A percentile compares a stretch with the other conserved stretches of the same genome.
phyloP scores from a whole-genome alignment of 2,888 invertebrate species.

The Rhagonycha fulva region DNA sequence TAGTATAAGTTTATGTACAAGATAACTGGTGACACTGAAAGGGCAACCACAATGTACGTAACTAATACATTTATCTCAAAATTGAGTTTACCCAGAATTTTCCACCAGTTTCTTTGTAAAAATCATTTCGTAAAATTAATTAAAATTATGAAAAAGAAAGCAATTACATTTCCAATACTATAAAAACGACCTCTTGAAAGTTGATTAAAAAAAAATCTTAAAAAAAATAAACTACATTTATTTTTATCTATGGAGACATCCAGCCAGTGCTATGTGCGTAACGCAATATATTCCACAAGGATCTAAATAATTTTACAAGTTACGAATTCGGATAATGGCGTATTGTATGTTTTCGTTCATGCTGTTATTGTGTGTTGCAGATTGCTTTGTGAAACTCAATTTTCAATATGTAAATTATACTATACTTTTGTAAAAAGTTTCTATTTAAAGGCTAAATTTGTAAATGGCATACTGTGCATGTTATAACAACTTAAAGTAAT shows the following conservation, averaged over 20 bases:
- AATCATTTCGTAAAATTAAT: neutral
- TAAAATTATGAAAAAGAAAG: neutral
- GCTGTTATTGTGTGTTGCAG: conserved; percentile 13
- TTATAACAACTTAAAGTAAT: neutral
- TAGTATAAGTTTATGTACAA: neutral
- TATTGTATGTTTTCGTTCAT: conserved; percentile 31
- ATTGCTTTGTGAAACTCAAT: conserved; percentile 8
- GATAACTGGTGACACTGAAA: neutral
- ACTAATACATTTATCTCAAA: neutral
- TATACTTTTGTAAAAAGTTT: conserved; percentile 6
- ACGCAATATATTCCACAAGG: conserved; percentile 40
- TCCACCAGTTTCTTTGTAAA: neutral
- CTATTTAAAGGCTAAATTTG: conserved; percentile 9
- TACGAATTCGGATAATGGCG: conserved; percentile 40
- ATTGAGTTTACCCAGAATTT: neutral
- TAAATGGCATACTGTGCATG: neutral
- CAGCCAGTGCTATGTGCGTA: conserved; percentile 40
- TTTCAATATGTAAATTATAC: conserved; percentile 18
- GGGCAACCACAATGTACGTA: neutral
- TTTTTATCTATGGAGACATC: conserved; percentile 39
- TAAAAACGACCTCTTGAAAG: neutral
- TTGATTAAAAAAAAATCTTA: neutral
- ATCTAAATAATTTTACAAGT: conserved; percentile 39
- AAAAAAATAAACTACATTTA: conserved; percentile 21
- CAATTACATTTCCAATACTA: neutral